These are phyloP conservation scores for Drosophila lini DNA, from an alignment of 1,140 invertebrate genomes.

Conservation along the genomic window DNA sequence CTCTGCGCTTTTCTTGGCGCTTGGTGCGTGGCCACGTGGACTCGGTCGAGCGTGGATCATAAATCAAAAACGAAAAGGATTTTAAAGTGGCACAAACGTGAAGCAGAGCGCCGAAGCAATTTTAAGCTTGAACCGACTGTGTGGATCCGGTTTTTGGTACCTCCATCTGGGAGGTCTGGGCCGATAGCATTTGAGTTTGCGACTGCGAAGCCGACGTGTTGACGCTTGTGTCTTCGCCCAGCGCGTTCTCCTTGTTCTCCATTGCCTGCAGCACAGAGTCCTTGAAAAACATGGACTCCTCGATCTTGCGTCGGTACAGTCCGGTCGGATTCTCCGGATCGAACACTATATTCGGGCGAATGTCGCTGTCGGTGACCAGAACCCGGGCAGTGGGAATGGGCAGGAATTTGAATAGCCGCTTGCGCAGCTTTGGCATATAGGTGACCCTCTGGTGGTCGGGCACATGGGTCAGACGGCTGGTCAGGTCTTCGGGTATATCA, in stretches of 20 bases:
- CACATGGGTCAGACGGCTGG: slow-evolving; percentile 41
- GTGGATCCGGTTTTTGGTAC: not conserved
- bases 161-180: not conserved
- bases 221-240: not conserved
- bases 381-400: slow-evolving; percentile 72
- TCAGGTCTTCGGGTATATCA: slow-evolving; percentile 26
- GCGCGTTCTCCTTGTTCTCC: slow-evolving; percentile 1
- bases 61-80: slow-evolving; percentile 63
- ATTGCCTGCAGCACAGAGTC: slow-evolving; percentile 50
- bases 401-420: slow-evolving; percentile 71
- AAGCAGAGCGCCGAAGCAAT: slow-evolving; percentile 8
- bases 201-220: not conserved
- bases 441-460: slow-evolving; percentile 58
- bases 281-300: slow-evolving; percentile 51
- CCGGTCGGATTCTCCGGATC: slow-evolving; percentile 62
- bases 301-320: slow-evolving; percentile 47
- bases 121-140: slow-evolving; percentile 25
- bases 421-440: slow-evolving; percentile 67
- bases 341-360: slow-evolving; percentile 56
- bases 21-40: slow-evolving; percentile 47
- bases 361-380: slow-evolving; percentile 68
- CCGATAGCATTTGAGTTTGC: not conserved
- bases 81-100: slow-evolving; percentile 61
- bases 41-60: slow-evolving; percentile 63
- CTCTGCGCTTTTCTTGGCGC: slow-evolving; percentile 6